Percentiles rank a stretch among this genome's conserved stretches.
Evolutionary conservation across 2,888 invertebrate species (phyloP).

Genomic region (Anarsia innoxiella): DNA sequence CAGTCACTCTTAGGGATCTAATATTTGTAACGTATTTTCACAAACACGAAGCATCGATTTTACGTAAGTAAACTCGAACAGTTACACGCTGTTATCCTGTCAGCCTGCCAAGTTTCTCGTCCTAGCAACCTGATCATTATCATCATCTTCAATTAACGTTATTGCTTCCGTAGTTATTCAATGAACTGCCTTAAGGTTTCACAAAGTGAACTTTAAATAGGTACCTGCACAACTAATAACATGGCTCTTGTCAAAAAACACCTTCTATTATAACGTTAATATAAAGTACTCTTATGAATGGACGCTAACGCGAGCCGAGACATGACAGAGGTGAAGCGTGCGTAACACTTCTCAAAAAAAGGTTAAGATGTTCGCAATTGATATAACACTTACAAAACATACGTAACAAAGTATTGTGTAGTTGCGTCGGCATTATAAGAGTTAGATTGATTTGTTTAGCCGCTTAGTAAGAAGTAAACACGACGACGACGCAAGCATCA

Average conservation of each 20-base stretch:
- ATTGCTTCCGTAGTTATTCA: slow-evolving; percentile 6
- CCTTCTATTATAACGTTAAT: slow-evolving; percentile 5
- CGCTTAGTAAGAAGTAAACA: too few relatives aligned
- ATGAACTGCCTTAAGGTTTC: too few relatives aligned
- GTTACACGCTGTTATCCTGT: slow-evolving; percentile 10
- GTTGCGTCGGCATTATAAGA: not conserved
- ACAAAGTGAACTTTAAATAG: too few relatives aligned
- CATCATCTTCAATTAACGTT: slow-evolving; percentile 4
- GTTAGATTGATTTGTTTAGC: not conserved
- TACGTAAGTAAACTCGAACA: slow-evolving; percentile 11
- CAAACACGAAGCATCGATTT: slow-evolving; percentile 16
- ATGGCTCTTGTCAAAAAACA: slow-evolving; percentile 4
- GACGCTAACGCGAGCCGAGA: not conserved
- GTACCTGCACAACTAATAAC: not conserved
- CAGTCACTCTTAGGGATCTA: slow-evolving; percentile 1
- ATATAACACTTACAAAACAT: slow-evolving; percentile 6
- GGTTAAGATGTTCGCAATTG: slow-evolving; percentile 5
- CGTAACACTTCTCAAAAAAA: slow-evolving; percentile 4
- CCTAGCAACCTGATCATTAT: slow-evolving; percentile 7
- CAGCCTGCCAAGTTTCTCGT: slow-evolving; percentile 8
- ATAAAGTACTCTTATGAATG: not conserved
- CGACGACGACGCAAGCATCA: not conserved
- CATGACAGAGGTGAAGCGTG: not conserved
- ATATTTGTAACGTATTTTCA: slow-evolving; percentile 6
- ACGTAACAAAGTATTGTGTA: slow-evolving; percentile 6